Evolutionary conservation across 2,797 vertebrate genomes (phyloP), one percentile per base, ranked within the genome.

Genomic region (Eutrigla gurnardus): DNA sequence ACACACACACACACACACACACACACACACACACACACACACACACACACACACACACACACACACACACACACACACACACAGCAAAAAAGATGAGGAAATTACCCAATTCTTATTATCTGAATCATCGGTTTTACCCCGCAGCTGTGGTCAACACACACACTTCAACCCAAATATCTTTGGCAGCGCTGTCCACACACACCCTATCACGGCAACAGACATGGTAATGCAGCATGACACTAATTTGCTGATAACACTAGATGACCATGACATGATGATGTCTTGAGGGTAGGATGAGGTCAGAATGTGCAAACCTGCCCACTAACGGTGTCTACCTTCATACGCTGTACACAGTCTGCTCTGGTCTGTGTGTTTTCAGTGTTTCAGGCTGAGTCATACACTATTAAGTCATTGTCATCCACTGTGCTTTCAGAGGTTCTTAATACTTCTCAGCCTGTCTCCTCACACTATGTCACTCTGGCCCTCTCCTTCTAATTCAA

Each of bases 151-250:
- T 88, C 77, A 84, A 70, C 54, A 74, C 43, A 70, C 50, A 65
- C 82, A 12, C 81, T 81, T 90, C 87, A 86, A 88, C 88, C 87
- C 84, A 91, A 91, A 92, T 92, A 83, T 78, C 70, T 87, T 58
- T 89, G 88, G 80, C 88, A 89, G 87, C 3, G 0, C 40, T 84
- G 77, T 88, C 72, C 50, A 67, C 75, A 77, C 70, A 88, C 81
- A 70, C 64, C 73, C 70, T 57, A 57, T 80, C 71, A 77, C 53
- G 36, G 74, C 54, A 72, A 70, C 76, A 65, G 36, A 69, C 59
- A 60, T 7, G 15, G 70, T 68, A 39, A 78, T 85, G 58, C 63
- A 60, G 57, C 50, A 1, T 71, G 85, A 89, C 78, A 65, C 36
- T 65, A 66, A 88, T 86, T 77, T 79, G 68, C 10, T 81, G 80